Evolutionary conservation across 2,888 invertebrate genomes (phyloP).

Genomic region (Pterostichus niger): DNA sequence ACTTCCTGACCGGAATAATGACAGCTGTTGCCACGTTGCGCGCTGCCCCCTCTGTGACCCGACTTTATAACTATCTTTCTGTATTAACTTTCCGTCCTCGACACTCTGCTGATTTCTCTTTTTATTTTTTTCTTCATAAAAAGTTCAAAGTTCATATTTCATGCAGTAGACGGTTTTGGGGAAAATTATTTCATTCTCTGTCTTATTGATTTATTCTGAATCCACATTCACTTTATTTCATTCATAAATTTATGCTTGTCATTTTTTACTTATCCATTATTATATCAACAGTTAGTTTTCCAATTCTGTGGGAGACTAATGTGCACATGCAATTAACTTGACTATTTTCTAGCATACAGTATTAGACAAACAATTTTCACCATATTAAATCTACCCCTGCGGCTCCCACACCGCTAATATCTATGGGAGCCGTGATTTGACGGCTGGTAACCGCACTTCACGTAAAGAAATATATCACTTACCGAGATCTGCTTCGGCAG

Average conservation of each 20-base stretch:
- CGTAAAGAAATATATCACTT: no score
- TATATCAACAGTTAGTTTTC: no score
- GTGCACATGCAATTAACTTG: no score
- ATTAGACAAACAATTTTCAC: no score
- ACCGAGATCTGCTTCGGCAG: no score
- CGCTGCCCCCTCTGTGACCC: conserved; percentile 68
- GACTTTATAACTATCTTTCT: conserved; percentile 68
- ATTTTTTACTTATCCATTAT: not conserved
- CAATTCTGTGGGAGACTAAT: no score
- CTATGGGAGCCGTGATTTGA: no score
- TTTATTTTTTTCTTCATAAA: conserved; percentile 45
- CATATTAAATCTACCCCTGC: no score
- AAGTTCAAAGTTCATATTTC: conserved; percentile 57
- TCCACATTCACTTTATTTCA: no score
- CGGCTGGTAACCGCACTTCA: no score
- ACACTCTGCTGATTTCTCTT: conserved; percentile 47
- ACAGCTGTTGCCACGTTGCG: conserved; percentile 68
- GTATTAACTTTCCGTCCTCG: conserved; percentile 66
- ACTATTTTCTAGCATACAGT: no score
- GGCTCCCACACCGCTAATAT: no score
- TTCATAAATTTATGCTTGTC: not conserved
- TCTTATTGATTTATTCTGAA: conserved; percentile 20
- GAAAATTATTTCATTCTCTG: conserved; percentile 41
- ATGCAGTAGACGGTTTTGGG: conserved; percentile 38
- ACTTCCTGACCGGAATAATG: conserved; percentile 74